Conservation (phyloP, 2,113 vertebrate species). For the Platycercus adscitus region DNA sequence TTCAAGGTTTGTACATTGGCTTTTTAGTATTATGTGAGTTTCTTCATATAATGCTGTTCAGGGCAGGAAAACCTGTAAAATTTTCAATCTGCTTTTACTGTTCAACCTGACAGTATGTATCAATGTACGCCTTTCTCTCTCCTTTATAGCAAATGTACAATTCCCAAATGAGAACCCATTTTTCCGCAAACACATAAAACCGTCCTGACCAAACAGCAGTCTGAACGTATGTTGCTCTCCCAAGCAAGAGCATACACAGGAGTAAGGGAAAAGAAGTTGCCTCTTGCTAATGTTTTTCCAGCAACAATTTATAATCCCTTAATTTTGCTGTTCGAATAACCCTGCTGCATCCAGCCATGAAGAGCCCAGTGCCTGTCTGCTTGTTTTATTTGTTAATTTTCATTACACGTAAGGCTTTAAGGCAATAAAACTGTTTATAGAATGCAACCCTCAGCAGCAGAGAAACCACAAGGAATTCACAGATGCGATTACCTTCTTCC, state of each 20-base stretch:
- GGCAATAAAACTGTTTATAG: neutral
- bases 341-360: neutral
- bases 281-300: neutral
- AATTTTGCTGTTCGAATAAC: neutral
- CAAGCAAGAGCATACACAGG: neutral
- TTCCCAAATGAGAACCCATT: neutral
- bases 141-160: neutral
- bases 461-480: slow-evolving; percentile 33
- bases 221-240: neutral
- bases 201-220: neutral
- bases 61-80: neutral
- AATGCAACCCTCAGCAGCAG: neutral
- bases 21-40: neutral
- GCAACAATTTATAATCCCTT: neutral
- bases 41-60: neutral
- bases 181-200: neutral
- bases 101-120: too few relatives aligned
- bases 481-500: slow-evolving; percentile 9
- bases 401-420: neutral
- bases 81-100: neutral
- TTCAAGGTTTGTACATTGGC: neutral
- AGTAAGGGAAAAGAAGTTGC: neutral
- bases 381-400: slow-evolving; percentile 2
- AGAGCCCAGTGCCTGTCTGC: neutral
- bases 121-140: neutral